Evolutionary conservation across 2,113 vertebrate genomes (phyloP), one percentile per base, ranked within the genome.

Genomic region (Hylia prasina): DNA sequence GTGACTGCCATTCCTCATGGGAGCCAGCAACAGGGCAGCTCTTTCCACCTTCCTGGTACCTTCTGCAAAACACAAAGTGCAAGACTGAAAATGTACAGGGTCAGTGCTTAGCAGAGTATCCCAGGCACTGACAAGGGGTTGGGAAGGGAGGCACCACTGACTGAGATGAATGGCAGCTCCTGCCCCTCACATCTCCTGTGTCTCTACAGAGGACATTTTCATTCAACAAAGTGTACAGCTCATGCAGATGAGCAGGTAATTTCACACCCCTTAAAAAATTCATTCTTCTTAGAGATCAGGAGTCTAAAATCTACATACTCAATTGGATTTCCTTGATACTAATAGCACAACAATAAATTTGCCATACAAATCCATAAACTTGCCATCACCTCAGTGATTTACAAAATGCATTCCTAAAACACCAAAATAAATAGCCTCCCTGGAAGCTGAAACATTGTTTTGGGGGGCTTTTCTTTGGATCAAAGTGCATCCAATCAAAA

Each of bases 321-420:
- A 70, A 40, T 42, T 84, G 48, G n/a, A 81, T 89, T 89, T 94
- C 77, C 93, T 87, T 91, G 86, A 92, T 96, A 94, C 88, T 93
- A 93, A 89, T 47, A 90, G 50, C 2, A 2, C 65, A 87, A 89
- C 86, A 92, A 91, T 89, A 83, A 94, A 94, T 95, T 94, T 94
- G 44, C 53, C 48, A 68, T 75, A 60, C 64, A 92, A 91, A 95
- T 86, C 63, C 50, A 90, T 63, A 88, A 91, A 93, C 64, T 94
- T 94, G 86, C 80, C 72, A 92, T 64, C 69, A 75, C 44, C 20
- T 53, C 65, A 94, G 69, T 84, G 93, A 95, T 94, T 96, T 94
- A 92, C 64, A 89, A 92, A 93, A 91, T 53, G 20, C 51, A 76
- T 87, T 73, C 28, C 51, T 83, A 64, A 87, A 82, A 89, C 63